phyloP scores from a whole-genome alignment of 2,888 invertebrate species.

The Acrocyrtus sp. region DNA sequence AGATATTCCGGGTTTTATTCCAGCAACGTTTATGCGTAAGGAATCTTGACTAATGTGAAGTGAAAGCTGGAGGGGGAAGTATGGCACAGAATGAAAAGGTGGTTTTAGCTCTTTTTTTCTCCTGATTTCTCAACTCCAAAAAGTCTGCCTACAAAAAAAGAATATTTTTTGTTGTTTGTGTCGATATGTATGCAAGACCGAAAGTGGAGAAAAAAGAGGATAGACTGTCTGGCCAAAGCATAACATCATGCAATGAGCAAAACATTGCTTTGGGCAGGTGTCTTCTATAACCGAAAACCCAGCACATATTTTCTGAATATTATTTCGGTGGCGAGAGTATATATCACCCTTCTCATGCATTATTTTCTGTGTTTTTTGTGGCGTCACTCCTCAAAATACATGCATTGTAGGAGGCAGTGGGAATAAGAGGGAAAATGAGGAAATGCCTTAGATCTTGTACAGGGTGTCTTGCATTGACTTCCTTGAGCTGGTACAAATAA shows the following conservation, averaged over 20 bases:
- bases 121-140: conserved; percentile 9
- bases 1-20: conserved; percentile 32
- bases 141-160: no score
- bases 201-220: conserved; percentile 4
- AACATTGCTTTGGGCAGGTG: conserved; percentile 50
- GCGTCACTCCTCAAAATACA: conserved; percentile 7
- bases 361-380: conserved; percentile 2
- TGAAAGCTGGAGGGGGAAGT: conserved; percentile 51
- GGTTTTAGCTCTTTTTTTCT: conserved; percentile 47
- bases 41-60: conserved; percentile 52
- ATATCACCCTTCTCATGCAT: conserved; percentile 20
- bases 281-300: conserved; percentile 37
- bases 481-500: no score
- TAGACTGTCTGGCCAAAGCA: neutral
- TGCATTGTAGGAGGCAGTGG: no score
- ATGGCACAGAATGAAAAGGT: conserved; percentile 54
- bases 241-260: conserved; percentile 21
- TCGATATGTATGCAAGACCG: conserved; percentile 24
- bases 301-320: conserved; percentile 32
- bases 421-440: no score
- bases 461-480: no score
- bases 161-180: conserved; percentile 42
- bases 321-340: no score
- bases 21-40: conserved; percentile 49
- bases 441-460: no score